Conservation (phyloP, 2,797 vertebrate genomes). For the Onychomys leucogaster region DNA sequence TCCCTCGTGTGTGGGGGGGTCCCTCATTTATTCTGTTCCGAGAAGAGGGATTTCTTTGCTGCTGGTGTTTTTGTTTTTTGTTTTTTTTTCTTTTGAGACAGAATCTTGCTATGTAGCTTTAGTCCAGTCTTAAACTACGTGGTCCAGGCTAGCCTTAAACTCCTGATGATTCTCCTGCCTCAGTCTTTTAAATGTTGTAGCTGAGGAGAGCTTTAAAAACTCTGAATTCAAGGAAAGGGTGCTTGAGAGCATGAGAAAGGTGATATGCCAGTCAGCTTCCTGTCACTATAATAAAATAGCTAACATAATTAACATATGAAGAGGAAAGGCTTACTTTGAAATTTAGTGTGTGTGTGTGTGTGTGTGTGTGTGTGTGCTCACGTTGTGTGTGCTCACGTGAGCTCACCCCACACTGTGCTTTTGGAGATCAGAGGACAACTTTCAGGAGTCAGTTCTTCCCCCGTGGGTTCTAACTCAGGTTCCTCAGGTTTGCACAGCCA, state of each 20-base stretch:
- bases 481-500: no score
- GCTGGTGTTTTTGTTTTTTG: not conserved
- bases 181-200: not conserved
- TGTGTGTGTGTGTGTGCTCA: not conserved
- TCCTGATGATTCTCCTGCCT: not conserved
- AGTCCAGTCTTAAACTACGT: not conserved
- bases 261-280: not conserved
- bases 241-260: not conserved
- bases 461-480: no score
- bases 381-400: fast-evolving
- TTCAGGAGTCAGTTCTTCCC: not conserved
- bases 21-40: conserved; percentile 21
- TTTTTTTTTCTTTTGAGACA: not conserved
- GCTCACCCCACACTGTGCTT: no score
- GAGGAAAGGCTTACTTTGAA: not conserved
- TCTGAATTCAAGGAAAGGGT: conserved; percentile 25
- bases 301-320: not conserved
- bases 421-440: not conserved
- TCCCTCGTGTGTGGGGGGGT: no score
- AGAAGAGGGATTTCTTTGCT: not conserved
- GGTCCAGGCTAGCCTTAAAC: not conserved
- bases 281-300: not conserved
- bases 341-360: not conserved
- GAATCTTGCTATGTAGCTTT: not conserved
- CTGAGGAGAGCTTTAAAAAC: not conserved